Percentiles rank a stretch among this genome's conserved stretches.
phyloP scores from a whole-genome alignment of 2,888 invertebrate species.

The Pharmacophagus antenor region DNA sequence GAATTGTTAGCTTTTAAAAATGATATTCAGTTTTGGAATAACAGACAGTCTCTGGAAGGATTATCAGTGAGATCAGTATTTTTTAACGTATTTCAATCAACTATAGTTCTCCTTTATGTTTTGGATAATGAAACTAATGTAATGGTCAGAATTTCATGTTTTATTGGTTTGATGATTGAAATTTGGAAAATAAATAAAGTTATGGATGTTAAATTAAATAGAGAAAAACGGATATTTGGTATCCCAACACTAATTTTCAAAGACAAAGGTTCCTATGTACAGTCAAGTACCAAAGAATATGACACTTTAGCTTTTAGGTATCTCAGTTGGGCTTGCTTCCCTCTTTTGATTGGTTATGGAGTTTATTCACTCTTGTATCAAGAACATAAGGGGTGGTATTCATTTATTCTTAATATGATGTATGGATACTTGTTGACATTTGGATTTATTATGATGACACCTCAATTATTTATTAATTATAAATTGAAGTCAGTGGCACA shows the following conservation, averaged over 20 bases:
- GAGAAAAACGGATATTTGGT: constrained; percentile 87
- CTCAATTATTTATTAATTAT: constrained; percentile 99
- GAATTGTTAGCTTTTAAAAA: constrained; percentile 99
- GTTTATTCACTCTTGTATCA: constrained; percentile 96
- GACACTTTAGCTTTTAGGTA: constrained; percentile 98
- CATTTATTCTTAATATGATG: constrained; percentile 96
- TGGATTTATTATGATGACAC: constrained; percentile 99
- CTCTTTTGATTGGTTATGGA: constrained; percentile 95
- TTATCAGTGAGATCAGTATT: constrained; percentile 98
- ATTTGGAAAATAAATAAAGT: constrained; percentile 99
- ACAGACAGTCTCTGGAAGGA: constrained; percentile 97
- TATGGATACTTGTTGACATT: constrained; percentile 99
- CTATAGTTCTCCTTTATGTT: constrained; percentile 97
- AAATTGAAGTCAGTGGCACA: constrained; percentile 99
- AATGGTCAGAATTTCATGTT: constrained; percentile 95
- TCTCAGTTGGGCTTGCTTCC: constrained; percentile 97
- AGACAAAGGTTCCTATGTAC: constrained; percentile 98
- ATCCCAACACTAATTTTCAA: constrained; percentile 90
- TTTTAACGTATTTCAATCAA: constrained; percentile 98
- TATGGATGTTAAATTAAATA: constrained; percentile 88
- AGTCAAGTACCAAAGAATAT: constrained; percentile 95
- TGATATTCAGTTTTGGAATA: constrained; percentile 99
- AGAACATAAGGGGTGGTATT: constrained; percentile 99
- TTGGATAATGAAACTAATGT: constrained; percentile 99
- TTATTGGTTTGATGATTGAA: constrained; percentile 96